Evolutionary conservation across 1,140 invertebrate genomes (phyloP).

Genomic region (Musca vetustissima): DNA sequence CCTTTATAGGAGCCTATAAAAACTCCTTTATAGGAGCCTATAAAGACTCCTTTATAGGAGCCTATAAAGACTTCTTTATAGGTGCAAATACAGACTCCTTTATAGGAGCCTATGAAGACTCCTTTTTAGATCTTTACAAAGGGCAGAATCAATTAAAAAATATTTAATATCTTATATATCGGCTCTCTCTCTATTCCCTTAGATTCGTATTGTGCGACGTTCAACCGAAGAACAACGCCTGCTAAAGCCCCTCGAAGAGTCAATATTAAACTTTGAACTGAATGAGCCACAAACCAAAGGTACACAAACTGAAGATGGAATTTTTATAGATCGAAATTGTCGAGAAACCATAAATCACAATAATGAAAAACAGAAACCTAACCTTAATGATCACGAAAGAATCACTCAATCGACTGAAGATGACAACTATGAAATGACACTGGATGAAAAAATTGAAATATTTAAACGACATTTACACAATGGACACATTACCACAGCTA

Average conservation of each 20-base stretch:
- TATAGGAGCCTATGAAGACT: too few relatives aligned
- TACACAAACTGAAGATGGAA: not conserved
- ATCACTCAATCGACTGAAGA: not conserved
- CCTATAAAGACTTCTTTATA: too few relatives aligned
- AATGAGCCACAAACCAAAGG: not conserved
- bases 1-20: too few relatives aligned
- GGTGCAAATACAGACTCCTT: too few relatives aligned
- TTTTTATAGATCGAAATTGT: too few relatives aligned
- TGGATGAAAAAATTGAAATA: conserved; percentile 22
- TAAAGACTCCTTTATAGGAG: too few relatives aligned
- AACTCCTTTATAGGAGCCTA: too few relatives aligned
- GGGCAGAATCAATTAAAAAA: not conserved
- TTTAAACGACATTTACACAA: conserved; percentile 18
- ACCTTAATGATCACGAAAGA: not conserved
- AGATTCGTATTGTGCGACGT: conserved; percentile 1
- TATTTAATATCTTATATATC: not conserved
- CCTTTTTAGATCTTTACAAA: too few relatives aligned
- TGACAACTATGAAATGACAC: conserved; percentile 4
- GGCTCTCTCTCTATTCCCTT: too few relatives aligned
- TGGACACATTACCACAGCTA: not conserved
- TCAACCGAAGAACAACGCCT: not conserved
- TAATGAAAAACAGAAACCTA: not conserved
- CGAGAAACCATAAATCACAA: not conserved
- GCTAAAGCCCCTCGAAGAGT: not conserved
- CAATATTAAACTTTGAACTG: not conserved